Evolutionary conservation across 2,888 invertebrate genomes (phyloP), one percentile per base, ranked within the genome.

Genomic region (Buathra laborator): DNA sequence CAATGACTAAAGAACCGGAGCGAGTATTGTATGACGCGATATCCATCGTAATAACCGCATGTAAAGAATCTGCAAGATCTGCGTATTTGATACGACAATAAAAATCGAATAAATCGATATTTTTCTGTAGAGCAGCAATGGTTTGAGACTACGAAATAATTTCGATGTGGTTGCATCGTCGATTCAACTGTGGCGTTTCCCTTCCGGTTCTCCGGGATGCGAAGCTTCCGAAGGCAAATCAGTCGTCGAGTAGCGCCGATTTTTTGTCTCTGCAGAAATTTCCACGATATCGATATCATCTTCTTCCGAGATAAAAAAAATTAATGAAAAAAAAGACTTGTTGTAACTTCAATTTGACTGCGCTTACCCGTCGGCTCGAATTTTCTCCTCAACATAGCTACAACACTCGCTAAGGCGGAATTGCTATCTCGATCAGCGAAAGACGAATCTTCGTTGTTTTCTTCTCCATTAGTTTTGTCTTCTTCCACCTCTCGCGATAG

Each of bases 341-440:
- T 1, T 24, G 24, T 24, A 24, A 24, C 24, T 24, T 24, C 2
- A 24, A 24, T 24, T 24, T 24, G 24, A 24, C 24, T 24, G 9
- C 37, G 37, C 37, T 37, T 37, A 29, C 0, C 12, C 32, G 16
- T 70, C 32, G 51, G 32, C 19, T 76, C 76, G 24, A 70, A 76
- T 81, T 53, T 70, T 48, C 59, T 81, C 44, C 53, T 51, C 46
- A 81, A 10, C 16, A 51, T 16, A 2, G 62, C 71, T 12, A 76
- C 81, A 62, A 64, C 14, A 10, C 70, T 44, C 3, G 43, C 6
- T 0, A 19, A 43, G 3, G 3, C 37, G 14, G 6, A 32, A 59
- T 32, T 6, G 1, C 7, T 24, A 59, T 59, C 32, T 0, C 3
- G 37, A 9, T 43, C 16, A 14, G 6, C 4, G 32, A 32, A 59